These are phyloP conservation scores for Atrina japonica DNA, from an alignment of 2,888 invertebrate species.

Conservation along the genomic window DNA sequence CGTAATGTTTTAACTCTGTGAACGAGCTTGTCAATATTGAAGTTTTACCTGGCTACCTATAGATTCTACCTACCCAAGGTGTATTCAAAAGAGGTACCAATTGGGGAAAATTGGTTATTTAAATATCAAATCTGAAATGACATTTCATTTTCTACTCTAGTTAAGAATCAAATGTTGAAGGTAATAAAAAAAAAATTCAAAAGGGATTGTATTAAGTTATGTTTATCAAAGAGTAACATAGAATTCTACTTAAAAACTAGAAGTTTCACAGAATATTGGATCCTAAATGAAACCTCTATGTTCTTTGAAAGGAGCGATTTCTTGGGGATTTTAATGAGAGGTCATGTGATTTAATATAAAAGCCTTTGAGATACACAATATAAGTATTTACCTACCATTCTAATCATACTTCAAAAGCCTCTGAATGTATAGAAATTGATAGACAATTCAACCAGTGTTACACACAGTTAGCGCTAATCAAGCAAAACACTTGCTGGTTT, in stretches of 20 bases:
- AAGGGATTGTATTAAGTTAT: no score
- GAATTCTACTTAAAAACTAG: no score
- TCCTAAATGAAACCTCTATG: neutral
- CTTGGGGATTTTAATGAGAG: slow-evolving; percentile 17
- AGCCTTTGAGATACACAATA: slow-evolving; percentile 29
- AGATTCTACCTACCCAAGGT: slow-evolving; percentile 55
- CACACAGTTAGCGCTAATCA: neutral
- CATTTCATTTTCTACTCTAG: no score
- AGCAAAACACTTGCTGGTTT: neutral
- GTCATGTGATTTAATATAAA: slow-evolving; percentile 30
- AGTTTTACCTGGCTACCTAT: slow-evolving; percentile 39
- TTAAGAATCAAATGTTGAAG: no score
- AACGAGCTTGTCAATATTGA: slow-evolving; percentile 38
- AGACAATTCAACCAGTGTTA: neutral
- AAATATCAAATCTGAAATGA: neutral
- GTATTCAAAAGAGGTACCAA: slow-evolving; percentile 10
- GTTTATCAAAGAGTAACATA: no score
- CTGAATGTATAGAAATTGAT: slow-evolving; percentile 2
- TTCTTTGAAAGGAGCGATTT: slow-evolving; percentile 18
- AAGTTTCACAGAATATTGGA: neutral
- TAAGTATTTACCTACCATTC: slow-evolving; percentile 24
- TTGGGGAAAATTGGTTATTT: neutral
- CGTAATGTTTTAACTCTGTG: slow-evolving; percentile 32
- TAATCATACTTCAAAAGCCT: slow-evolving; percentile 4
- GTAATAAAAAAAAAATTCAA: no score